phyloP scores from a whole-genome alignment of 2,888 invertebrate genomes.

The Gasteruption jaculator region DNA sequence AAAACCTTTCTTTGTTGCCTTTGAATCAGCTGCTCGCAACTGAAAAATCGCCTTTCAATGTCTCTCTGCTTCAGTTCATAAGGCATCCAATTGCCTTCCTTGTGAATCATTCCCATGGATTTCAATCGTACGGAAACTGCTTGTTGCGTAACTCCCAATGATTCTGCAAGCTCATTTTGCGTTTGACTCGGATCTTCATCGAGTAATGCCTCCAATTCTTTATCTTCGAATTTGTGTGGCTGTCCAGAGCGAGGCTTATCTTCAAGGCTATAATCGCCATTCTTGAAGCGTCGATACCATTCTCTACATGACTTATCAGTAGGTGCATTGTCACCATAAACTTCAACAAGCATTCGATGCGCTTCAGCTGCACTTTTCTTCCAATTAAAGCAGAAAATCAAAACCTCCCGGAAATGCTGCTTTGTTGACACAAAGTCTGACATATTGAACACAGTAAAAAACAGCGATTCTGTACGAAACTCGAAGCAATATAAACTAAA shows the following conservation, averaged over 20 bases:
- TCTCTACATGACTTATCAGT: conserved; percentile 6
- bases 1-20: conserved; percentile 17
- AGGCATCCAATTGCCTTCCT: conserved; percentile 18
- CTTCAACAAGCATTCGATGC: conserved; percentile 15
- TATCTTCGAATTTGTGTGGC: conserved; percentile 20
- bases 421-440: no score
- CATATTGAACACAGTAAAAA: no score
- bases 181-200: conserved; percentile 24
- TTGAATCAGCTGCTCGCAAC: conserved; percentile 12
- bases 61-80: conserved; percentile 20
- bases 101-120: conserved; percentile 23
- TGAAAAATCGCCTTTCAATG: conserved; percentile 16
- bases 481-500: no score
- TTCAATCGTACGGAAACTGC: conserved; percentile 21
- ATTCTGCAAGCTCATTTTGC: conserved; percentile 21
- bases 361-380: conserved; percentile 18
- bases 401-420: conserved; percentile 4
- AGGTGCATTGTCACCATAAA: conserved; percentile 13
- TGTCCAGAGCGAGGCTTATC: conserved; percentile 18
- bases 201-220: conserved; percentile 21
- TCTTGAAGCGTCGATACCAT: conserved; percentile 22
- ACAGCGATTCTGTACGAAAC: no score
- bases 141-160: conserved; percentile 22
- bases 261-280: conserved; percentile 21
- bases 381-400: conserved; percentile 12